Conservation (phyloP, 2,797 vertebrate species). For the Oreochromis grahami region DNA sequence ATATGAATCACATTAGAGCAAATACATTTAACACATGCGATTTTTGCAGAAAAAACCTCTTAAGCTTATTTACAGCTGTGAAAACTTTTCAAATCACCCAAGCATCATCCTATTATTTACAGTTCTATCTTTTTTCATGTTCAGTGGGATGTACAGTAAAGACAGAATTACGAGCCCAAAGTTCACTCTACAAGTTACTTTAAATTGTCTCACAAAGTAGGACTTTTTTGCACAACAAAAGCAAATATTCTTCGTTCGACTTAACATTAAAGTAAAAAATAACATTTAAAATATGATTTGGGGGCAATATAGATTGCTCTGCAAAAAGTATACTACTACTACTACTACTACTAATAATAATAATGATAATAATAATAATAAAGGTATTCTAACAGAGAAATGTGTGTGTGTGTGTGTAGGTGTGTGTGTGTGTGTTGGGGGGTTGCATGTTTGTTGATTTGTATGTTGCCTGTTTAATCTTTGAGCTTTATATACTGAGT, state of each 20-base stretch:
- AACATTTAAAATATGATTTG: neutral
- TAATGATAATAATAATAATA: neutral
- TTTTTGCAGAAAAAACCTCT: neutral
- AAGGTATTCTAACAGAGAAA: neutral
- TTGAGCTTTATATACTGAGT: conserved; percentile 63
- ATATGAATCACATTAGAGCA: neutral
- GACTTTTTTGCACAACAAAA: neutral
- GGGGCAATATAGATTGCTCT: rapidly evolving
- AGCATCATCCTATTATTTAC: neutral
- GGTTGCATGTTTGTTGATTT: conserved; percentile 51
- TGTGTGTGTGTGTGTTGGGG: neutral
- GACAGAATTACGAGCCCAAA: neutral
- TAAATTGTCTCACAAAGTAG: conserved; percentile 24
- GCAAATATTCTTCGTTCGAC: neutral
- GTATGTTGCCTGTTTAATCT: conserved; percentile 71
- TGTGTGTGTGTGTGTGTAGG: neutral
- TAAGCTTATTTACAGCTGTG: neutral
- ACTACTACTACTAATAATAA: neutral
- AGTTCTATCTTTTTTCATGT: neutral
- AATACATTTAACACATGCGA: neutral
- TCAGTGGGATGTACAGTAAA: neutral
- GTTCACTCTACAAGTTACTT: neutral
- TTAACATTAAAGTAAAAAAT: neutral
- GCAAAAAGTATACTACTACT: neutral
- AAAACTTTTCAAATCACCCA: neutral